Percentiles rank a stretch among this genome's conserved stretches.
phyloP scores from a whole-genome alignment of 2,888 invertebrate genomes.

The Calliscelio sp. region DNA sequence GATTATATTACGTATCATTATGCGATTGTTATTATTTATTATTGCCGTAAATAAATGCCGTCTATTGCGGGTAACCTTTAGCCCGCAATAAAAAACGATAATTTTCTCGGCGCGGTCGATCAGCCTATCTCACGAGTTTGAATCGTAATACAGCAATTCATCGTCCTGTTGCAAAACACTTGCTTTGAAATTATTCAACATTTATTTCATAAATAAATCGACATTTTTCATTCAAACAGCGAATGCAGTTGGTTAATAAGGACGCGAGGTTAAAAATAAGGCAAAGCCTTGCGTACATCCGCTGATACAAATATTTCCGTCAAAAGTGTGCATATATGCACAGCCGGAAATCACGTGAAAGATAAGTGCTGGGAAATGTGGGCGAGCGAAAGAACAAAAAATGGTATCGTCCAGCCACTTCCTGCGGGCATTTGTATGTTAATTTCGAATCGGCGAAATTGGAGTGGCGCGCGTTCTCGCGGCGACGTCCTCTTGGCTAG shows the following conservation, averaged over 20 bases:
- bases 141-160: slow-evolving; percentile 43
- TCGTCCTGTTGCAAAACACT: slow-evolving; percentile 39
- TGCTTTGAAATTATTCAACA: background rate
- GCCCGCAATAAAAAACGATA: slow-evolving; percentile 45
- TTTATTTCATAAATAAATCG: slow-evolving; percentile 14
- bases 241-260: background rate
- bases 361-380: slow-evolving; percentile 52
- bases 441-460: slow-evolving; percentile 46
- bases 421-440: slow-evolving; percentile 57
- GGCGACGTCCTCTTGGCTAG: slow-evolving; percentile 76
- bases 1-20: slow-evolving; percentile 52
- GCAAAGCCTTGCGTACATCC: too few species aligned
- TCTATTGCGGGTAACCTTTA: slow-evolving; percentile 45
- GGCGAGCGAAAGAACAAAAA: slow-evolving; percentile 47
- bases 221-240: background rate
- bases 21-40: slow-evolving; percentile 53
- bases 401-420: slow-evolving; percentile 52
- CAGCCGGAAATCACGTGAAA: slow-evolving; percentile 37
- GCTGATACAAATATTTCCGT: slow-evolving; percentile 18
- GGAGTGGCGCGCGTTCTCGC: slow-evolving; percentile 28
- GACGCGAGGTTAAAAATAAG: background rate
- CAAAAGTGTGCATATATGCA: slow-evolving; percentile 19
- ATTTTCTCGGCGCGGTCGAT: slow-evolving; percentile 39
- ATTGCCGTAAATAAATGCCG: slow-evolving; percentile 43
- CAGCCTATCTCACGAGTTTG: slow-evolving; percentile 27